Base-by-base conservation (phyloP, 2,888 invertebrate genomes). In the Nymphalis polychloros region DNA sequence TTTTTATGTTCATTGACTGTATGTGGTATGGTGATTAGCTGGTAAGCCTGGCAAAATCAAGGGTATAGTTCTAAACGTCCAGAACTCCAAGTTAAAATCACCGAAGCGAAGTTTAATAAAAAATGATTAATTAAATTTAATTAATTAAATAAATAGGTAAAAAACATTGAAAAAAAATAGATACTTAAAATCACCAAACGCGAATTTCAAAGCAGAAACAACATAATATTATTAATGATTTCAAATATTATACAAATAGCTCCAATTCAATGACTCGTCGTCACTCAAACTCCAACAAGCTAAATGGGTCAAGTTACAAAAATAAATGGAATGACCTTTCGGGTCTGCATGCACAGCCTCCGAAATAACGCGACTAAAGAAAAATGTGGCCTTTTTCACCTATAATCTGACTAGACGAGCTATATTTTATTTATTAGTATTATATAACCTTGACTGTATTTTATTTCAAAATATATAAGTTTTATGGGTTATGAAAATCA, bases 271-370 rank as follows among this genome's bases (percentile, higher is more conserved):
- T 41, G 57, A 41, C 19, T 57, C 23, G 53, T 53, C 57, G 35
- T 57, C 57, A 19, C 57, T 57, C 57, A 57, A 57, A 41, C 35
- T 19, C 57, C 57, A 19, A 23, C 35, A 13, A 57, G 57, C 47
- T 60, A 68, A 68, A 63, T 68, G 68, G 68, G 68, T 64, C 68
- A 68, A 67, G 59, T 48, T 80, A 76, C 64, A 47, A 72, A 70
- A 72, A 72, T 67, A 73, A 72, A 73, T 72, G 60, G 68, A 59
- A 67, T 66, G 67, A 60, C 65, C 65, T 60, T 64, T 67, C 63
- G 53, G 59, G 23, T 48, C 46, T 19, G 55, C 57, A 50, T 49
- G n/a, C 60, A 47, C 68, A 69, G 63, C 66, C 68, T 64, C 65
- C 59, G 64, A 73, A 69, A 72, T 70, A 71, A 71, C 64, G 59